phyloP scores from a whole-genome alignment of 2,113 vertebrate genomes.

The Albula glossodonta region DNA sequence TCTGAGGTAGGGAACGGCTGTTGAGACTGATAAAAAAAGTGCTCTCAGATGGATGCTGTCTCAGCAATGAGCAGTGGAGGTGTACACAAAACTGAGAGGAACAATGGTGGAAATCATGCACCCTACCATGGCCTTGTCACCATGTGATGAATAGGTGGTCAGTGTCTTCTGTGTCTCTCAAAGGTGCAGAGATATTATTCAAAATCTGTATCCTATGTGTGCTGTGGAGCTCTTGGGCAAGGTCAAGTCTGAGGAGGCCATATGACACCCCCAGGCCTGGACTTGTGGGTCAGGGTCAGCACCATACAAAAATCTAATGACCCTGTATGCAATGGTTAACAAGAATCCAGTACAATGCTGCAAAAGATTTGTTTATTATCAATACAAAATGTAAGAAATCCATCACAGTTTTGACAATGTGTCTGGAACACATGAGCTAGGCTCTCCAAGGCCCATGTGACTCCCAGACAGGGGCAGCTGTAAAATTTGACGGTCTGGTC shows the following conservation, averaged over 20 bases:
- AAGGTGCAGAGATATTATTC: no score
- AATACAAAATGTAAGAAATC: background rate
- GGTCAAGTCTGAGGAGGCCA: background rate
- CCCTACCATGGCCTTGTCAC: background rate
- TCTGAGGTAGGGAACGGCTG: no score
- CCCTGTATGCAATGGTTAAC: background rate
- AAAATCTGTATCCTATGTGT: background rate
- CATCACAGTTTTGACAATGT: background rate
- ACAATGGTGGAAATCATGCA: background rate
- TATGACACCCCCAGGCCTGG: background rate
- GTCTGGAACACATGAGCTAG: background rate
- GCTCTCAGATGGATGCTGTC: background rate
- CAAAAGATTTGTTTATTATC: background rate
- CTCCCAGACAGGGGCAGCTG: conserved; percentile 17
- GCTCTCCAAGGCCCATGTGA: conserved; percentile 6
- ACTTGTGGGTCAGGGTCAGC: background rate
- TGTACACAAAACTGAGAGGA: background rate
- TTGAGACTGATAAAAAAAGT: no score
- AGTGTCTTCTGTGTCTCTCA: no score
- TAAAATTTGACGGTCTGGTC: conserved; percentile 30
- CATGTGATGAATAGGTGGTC: no score
- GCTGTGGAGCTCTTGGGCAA: background rate
- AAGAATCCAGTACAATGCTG: background rate
- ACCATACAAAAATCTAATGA: background rate
- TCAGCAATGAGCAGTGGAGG: background rate